Evolutionary conservation across 2,888 invertebrate species (phyloP), one percentile per base, ranked within the genome.

Genomic region (Agriopis aurantiaria): DNA sequence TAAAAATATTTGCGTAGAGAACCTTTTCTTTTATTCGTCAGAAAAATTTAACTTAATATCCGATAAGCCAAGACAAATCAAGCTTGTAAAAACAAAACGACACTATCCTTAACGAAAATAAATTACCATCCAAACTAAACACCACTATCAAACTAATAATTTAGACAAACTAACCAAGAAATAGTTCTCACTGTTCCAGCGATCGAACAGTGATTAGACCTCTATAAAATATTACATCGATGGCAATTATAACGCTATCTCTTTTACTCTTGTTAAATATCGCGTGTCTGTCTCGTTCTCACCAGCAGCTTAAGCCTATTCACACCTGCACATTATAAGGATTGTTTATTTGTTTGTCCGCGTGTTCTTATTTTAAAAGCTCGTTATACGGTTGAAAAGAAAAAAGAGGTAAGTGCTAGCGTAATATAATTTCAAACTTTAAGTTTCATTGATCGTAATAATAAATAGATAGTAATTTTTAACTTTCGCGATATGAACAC

Each of bases 261-360:
- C 82, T 71, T 68, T 91, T 83, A 75, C 80, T 72, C 77, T 65
- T 73, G 69, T 61, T 41, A 55, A 62, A 48, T 49, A 9, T 43
- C 63, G 71, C 80, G 72, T 75, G 43, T 75, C 71, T 70, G 64
- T 92, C 92, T 83, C 87, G 73, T 77, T 94, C 86, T 71, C 89
- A 73, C 85, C 82, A 76, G 85, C 88, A 85, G 85, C 85, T 85
- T 73, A 84, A 86, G 88, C 85, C 82, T 85, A 88, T 91, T 91
- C 90, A 91, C 91, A 91, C 91, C 91, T 91, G 91, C 86, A 79
- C 86, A 87, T 89, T 88, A 89, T 86, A 88, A 76, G 79, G 82
- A 84, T 86, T 88, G 87, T 91, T 90, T 90, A 88, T 91, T 91
- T 90, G 88, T 90, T 89, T 88, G 86, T 80, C 78, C 59, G 78